phyloP scores from a whole-genome alignment of 2,113 vertebrate genomes.

The Hystrix brachyura region DNA sequence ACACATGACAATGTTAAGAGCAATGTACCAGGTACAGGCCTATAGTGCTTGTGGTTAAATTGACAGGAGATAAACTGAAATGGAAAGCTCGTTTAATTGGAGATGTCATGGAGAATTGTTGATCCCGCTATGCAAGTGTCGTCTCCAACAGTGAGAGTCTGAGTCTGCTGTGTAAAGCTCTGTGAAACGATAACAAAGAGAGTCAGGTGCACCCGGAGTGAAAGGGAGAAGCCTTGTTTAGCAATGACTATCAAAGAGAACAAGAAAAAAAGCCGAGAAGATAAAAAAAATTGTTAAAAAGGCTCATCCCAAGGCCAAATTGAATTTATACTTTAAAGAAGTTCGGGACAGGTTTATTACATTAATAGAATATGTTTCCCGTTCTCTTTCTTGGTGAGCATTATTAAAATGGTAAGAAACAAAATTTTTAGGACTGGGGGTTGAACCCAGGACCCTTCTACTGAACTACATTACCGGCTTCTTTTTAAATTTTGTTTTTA shows the following conservation, averaged over 20 bases:
- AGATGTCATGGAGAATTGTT: neutral
- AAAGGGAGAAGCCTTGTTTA: neutral
- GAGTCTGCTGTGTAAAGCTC: neutral
- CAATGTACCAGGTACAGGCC: neutral
- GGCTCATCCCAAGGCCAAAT: neutral
- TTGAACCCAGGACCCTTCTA: neutral
- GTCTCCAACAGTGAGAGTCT: neutral
- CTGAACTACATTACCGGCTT: neutral
- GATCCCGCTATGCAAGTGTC: neutral
- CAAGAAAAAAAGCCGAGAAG: neutral
- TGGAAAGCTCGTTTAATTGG: neutral
- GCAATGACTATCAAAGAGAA: neutral
- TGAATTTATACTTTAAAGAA: neutral
- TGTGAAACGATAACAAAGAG: neutral
- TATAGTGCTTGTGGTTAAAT: neutral
- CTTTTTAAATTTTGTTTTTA: neutral
- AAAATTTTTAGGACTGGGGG: neutral
- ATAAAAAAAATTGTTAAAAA: constrained; percentile 18
- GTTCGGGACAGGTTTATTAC: neutral
- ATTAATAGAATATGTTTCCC: neutral
- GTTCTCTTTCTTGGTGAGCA: neutral
- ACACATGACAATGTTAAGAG: neutral
- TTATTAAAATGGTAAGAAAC: neutral
- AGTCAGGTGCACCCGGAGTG: neutral
- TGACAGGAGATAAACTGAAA: neutral